These are phyloP conservation scores for Rhadinocentrus ornatus DNA, from an alignment of 2,797 vertebrate genomes.

Conservation along the genomic window DNA sequence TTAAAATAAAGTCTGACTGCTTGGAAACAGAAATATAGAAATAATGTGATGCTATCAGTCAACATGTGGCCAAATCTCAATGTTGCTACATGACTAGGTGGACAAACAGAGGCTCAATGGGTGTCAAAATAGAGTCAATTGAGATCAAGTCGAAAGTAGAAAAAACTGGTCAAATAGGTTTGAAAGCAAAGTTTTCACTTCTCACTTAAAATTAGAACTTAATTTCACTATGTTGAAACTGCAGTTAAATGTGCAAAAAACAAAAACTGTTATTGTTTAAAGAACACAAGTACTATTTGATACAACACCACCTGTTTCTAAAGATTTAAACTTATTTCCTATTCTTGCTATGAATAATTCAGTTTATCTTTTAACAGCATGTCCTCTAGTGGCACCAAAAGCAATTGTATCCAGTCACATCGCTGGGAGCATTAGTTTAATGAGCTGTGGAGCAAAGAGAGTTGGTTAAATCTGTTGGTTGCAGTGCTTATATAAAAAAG, in stretches of 20 bases:
- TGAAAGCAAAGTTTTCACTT: no score
- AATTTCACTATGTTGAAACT: not conserved
- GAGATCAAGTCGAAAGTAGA: no score
- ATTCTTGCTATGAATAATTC: not conserved
- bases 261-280: not conserved
- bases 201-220: not conserved
- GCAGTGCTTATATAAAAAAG: not conserved
- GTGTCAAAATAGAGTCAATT: no score
- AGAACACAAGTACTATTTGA: not conserved
- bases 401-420: constrained; percentile 2
- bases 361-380: not conserved
- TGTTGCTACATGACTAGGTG: no score
- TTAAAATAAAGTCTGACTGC: no score
- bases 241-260: no score
- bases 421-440: not conserved
- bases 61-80: no score
- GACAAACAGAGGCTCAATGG: no score
- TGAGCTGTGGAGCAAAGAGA: not conserved
- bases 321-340: not conserved
- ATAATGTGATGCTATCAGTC: no score
- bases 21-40: no score
- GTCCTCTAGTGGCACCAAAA: not conserved
- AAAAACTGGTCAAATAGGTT: no score
- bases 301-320: not conserved
- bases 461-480: not conserved